Evolutionary conservation across 2,113 vertebrate genomes (phyloP).

Genomic region (Australoheros scitulus): DNA sequence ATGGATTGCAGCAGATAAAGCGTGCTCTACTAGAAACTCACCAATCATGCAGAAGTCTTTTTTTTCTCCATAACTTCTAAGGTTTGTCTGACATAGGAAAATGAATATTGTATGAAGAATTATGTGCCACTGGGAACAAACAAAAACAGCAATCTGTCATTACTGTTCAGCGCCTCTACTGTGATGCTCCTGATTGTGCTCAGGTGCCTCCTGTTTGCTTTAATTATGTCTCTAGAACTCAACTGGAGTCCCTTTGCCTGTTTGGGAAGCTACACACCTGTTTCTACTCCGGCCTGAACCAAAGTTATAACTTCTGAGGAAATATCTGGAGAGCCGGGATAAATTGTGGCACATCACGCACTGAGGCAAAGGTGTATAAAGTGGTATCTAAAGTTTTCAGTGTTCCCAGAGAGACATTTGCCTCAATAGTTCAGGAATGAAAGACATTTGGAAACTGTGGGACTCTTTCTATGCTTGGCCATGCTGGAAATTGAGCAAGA

Average conservation of each 20-base stretch:
- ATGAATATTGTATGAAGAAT: background rate
- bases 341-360: too few species aligned
- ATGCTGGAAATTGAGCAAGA: background rate
- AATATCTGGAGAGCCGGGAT: too few species aligned
- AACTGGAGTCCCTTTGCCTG: background rate
- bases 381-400: background rate
- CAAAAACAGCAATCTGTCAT: too few species aligned
- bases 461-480: background rate
- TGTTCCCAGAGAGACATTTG: background rate
- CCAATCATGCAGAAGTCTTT: background rate
- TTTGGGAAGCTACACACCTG: background rate
- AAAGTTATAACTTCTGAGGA: too few species aligned
- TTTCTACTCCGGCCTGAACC: too few species aligned
- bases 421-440: background rate
- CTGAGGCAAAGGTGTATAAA: too few species aligned
- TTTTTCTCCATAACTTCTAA: background rate
- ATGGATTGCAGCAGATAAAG: background rate
- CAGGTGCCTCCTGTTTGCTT: background rate
- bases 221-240: background rate
- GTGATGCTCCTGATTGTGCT: background rate
- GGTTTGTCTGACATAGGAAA: slow-evolving; percentile 1
- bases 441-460: background rate
- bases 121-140: background rate
- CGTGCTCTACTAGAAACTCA: background rate
- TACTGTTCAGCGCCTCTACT: background rate